A percentile compares a stretch with the other conserved stretches of the same genome.
Evolutionary conservation across 2,888 invertebrate species (phyloP).

Genomic region (Ichneumoninae sp.): DNA sequence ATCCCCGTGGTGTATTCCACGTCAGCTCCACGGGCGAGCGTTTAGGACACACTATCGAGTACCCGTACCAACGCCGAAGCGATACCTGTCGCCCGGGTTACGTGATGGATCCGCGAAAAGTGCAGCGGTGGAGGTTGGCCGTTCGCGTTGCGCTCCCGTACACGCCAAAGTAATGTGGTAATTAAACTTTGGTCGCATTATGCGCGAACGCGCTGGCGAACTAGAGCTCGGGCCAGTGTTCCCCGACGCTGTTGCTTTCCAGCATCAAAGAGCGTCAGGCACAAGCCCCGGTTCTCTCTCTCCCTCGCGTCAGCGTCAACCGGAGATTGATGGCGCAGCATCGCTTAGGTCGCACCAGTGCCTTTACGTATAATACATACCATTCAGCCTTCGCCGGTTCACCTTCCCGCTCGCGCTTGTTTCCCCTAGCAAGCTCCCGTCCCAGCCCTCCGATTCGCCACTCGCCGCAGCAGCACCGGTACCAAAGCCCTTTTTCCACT

Average conservation of each 20-base stretch:
- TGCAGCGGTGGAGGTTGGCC: slow-evolving; percentile 66
- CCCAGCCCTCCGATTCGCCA: slow-evolving; percentile 47
- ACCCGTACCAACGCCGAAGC: slow-evolving; percentile 26
- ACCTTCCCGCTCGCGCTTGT: slow-evolving; percentile 48
- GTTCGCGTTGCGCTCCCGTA: slow-evolving; percentile 42
- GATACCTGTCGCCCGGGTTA: slow-evolving; percentile 70
- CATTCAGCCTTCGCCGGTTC: slow-evolving; percentile 52
- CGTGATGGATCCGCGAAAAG: slow-evolving; percentile 76
- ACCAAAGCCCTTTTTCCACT: slow-evolving; percentile 55
- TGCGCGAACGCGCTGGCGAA: slow-evolving; percentile 68
- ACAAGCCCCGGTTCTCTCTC: slow-evolving; percentile 43
- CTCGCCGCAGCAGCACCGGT: slow-evolving; percentile 25
- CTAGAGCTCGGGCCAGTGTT: slow-evolving; percentile 53
- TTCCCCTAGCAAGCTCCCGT: slow-evolving; percentile 53
- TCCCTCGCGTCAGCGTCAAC: slow-evolving; percentile 68
- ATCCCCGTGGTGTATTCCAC: neutral
- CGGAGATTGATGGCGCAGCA: slow-evolving; percentile 73
- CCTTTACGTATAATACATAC: slow-evolving; percentile 51
- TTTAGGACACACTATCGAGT: slow-evolving; percentile 23
- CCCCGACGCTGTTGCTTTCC: slow-evolving; percentile 29
- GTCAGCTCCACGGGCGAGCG: slow-evolving; percentile 1
- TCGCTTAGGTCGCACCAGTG: slow-evolving; percentile 45
- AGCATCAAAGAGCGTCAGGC: slow-evolving; percentile 40
- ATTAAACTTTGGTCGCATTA: slow-evolving; percentile 83
- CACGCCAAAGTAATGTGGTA: slow-evolving; percentile 80